Evolutionary conservation across 2,113 vertebrate species (phyloP), one percentile per base, ranked within the genome.

Genomic region (Manacus vitellinus): DNA sequence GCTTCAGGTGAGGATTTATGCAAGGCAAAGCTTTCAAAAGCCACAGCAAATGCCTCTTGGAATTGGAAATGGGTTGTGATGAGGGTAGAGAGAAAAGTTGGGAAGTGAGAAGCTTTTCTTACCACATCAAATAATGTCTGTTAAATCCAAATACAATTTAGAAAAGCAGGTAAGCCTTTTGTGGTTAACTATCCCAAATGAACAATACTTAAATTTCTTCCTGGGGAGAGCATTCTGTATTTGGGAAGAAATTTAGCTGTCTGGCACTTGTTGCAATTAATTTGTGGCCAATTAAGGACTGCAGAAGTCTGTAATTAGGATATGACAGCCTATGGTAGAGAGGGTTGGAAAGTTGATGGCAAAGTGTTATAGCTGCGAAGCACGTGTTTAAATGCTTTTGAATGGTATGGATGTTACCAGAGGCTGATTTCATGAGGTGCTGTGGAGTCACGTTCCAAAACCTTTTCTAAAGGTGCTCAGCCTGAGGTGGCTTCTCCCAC

Each of bases 191-290:
- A 12, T 33, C 24, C 41, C 75, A 51, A 54, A 39, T 27, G 30
- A 94, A 31, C 2, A 16, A 18, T 15, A 14, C 12, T 85, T 41
- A 30, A 17, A 74, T 55, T 59, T 92, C 11, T 39, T 77, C 21
- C 39, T 70, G 20, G 19, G 30, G 71, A 65, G 51, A 78, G 33
- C 33, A 33, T 14, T 71, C 58, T 30, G 31, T 16, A 51, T 30
- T 86, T 59, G 83, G 79, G 71, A 65, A 10, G 27, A 79, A 62
- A 63, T 84, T 80, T 17, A 71, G 21, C 41, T 89, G 86, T 84
- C 76, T 95, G 73, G 67, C 51, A 70, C 24, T 44, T 86, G 15
- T 16, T 80, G 47, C 59, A 75, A 92, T 63, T 75, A 92, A 80
- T 58, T 73, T 72, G 61, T 74, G 88, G 43, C 59, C 30, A 78